Evolutionary conservation across 2,797 vertebrate genomes (phyloP).

Genomic region (Acrossocheilus fasciatus): DNA sequence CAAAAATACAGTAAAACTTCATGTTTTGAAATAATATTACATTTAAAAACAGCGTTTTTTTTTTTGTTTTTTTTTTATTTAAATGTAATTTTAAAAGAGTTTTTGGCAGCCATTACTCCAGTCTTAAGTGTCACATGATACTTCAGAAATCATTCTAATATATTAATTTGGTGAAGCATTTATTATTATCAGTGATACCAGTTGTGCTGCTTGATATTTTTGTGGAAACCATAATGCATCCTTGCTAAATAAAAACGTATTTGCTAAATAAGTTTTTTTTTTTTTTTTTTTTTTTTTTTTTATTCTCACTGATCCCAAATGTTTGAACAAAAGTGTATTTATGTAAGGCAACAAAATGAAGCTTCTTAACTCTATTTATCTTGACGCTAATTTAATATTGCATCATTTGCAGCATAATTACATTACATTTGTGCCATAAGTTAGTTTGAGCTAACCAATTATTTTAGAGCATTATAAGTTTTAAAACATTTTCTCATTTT

Average conservation of each 20-base stretch:
- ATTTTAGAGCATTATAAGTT: not conserved
- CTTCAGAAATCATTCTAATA: not conserved
- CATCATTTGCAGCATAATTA: not conserved
- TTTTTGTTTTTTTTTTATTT: not conserved
- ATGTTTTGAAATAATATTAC: not conserved
- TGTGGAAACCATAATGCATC: not conserved
- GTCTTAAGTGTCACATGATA: not conserved
- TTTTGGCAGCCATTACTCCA: not conserved
- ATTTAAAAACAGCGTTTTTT: not conserved
- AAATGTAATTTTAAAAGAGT: not conserved
- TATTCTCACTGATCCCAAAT: not conserved
- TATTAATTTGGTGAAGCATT: not conserved
- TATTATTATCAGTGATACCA: not conserved
- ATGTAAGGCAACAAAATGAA: not conserved
- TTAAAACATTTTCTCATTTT: not conserved
- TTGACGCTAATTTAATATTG: not conserved
- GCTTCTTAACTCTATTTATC: not conserved
- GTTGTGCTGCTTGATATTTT: constrained; percentile 3
- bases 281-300: too few relatives aligned
- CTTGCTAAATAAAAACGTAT: not conserved
- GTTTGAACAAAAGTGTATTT: not conserved
- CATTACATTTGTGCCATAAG: not conserved
- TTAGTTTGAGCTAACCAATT: not conserved
- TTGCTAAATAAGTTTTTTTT: too few relatives aligned
- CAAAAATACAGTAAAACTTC: not conserved